phyloP scores from a whole-genome alignment of 2,888 invertebrate species.

The Eristalinus sepulchralis region DNA sequence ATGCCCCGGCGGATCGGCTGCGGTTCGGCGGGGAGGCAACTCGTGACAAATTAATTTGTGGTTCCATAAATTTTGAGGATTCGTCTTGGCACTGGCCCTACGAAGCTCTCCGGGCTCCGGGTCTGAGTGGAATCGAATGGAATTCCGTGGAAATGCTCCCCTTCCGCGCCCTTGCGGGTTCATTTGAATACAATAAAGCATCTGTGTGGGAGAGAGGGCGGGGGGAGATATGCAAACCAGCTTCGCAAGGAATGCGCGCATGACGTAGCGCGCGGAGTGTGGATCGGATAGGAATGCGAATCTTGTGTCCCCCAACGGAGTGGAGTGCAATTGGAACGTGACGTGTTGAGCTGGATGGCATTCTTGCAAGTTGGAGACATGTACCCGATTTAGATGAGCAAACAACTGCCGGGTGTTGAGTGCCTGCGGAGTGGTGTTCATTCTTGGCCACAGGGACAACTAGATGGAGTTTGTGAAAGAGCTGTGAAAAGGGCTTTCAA shows the following conservation, averaged over 20 bases:
- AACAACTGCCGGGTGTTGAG: background rate
- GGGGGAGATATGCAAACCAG: background rate
- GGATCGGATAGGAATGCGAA: background rate
- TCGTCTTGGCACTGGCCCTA: background rate
- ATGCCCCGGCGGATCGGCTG: background rate
- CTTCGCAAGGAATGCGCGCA: background rate
- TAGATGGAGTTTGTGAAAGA: background rate
- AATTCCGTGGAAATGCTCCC: slow-evolving; percentile 21
- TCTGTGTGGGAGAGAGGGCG: background rate
- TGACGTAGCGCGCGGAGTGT: background rate
- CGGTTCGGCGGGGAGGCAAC: background rate
- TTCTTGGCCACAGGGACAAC: background rate
- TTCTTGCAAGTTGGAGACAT: background rate
- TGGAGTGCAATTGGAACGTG: background rate
- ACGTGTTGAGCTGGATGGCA: background rate
- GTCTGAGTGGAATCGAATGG: slow-evolving; percentile 11
- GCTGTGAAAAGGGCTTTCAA: too few relatives aligned
- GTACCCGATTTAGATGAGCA: background rate
- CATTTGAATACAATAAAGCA: slow-evolving; percentile 44
- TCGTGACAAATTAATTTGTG: slow-evolving; percentile 52
- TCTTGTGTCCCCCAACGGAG: background rate
- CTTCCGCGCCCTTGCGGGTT: background rate
- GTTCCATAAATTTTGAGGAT: slow-evolving; percentile 25
- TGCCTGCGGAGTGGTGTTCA: background rate
- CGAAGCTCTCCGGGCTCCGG: background rate